Evolutionary conservation across 2,888 invertebrate species (phyloP), one percentile per base, ranked within the genome.

Genomic region (Ypsolopha scabrella): DNA sequence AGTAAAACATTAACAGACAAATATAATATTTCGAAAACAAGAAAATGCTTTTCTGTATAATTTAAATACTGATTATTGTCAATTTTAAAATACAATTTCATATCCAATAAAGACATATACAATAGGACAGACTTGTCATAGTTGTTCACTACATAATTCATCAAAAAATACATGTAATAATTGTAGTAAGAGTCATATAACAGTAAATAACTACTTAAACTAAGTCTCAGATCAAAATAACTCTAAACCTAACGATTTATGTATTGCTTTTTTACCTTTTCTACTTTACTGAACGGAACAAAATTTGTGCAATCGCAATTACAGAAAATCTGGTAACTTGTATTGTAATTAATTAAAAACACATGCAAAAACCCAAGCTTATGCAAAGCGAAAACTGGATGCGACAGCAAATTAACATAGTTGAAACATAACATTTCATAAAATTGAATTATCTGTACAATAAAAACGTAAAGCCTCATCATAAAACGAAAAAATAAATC

Each of bases 41-140:
- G 72, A 75, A 74, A 72, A 74, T 68, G 62, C 67, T 62, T 65
- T 62, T 65, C 55, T 55, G 58, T 46, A 50, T 60, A 76, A 75
- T 78, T 77, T 80, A 81, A 85, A 83, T 83, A 85, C 82, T 83
- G 82, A 72, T 82, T 85, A 83, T 83, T 85, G 83, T 85, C 85
- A 72, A 80, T 72, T 80, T 75, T 67, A 65, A 80, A 80, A 77
- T 76, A 80, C 76, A 69, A 71, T 68, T 45, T 67, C 56, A 51
- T 53, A 46, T 47, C n/a, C 60, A 60, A 61, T 58, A 62, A 64
- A 63, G 60, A 57, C 39, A 48, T 48, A 38, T 47, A 48, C 33
- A 39, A 48, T 33, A 9, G 34, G 48, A 41, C 37, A 47, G 37
- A 37, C 37, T 14, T 46, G 47, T 37, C 47, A 6, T 36, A 13